Evolutionary conservation across 2,797 vertebrate species (phyloP), one percentile per base, ranked within the genome.

Genomic region (Margarornis squamiger): DNA sequence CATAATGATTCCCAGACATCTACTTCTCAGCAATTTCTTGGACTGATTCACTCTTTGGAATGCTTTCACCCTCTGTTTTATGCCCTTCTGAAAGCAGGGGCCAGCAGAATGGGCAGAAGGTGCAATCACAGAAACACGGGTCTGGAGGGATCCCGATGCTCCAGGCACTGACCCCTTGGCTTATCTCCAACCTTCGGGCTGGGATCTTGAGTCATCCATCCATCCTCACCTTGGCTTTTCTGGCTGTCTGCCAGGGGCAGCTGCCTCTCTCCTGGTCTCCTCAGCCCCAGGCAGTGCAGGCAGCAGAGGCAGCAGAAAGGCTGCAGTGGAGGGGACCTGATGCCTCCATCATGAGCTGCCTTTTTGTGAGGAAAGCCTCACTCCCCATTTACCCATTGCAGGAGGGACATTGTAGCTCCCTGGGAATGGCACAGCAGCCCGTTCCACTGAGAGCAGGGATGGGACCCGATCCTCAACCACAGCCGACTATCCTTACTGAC

Each of bases 1-100:
- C 32, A 0, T 97, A 97, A 97, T 95, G 95, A 95, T 79, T 95
- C 90, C 96, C 96, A 97, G 96, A 95, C 90, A 92, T 95, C 67
- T 92, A 74, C 49, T 94, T 90, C 48, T 55, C 83, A 92, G 63
- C 58, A 70, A 34, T 81, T 87, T 87, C 67, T 93, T 43, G 2
- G 41, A 52, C 9, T 83, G 12, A 19, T 48, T 83, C 79, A 55
- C 17, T 73, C 49, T 66, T 75, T 30, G 52, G 45, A 58, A 84
- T 92, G 41, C 22, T 87, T 84, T 63, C 27, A 14, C 38, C 9
- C 48, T 63, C 59, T 52, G 32, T 78, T 88, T 88, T 41, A 48
- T 59, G 51, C 63, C 77, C 34, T 43, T 73, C 63, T 92, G 63
- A 52, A 87, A 34, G 32, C 18, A 75, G 49, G 10, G 43, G 12